phyloP scores from a whole-genome alignment of 2,888 invertebrate genomes.

The Chrysolina haemoptera region DNA sequence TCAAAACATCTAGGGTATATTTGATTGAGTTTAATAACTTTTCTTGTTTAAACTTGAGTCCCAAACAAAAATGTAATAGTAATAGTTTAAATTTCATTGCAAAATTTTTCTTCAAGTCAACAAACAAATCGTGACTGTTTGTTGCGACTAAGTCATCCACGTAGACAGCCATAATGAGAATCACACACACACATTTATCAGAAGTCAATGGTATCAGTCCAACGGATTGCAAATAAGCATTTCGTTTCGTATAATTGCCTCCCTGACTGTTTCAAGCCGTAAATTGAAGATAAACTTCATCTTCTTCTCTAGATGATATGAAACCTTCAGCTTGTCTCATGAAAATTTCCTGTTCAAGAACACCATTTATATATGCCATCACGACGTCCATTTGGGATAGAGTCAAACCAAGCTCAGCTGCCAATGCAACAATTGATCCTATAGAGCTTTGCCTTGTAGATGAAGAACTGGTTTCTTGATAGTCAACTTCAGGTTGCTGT shows the following conservation, averaged over 20 bases:
- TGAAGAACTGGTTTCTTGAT: slow-evolving; percentile 18
- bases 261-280: too few species aligned
- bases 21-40: not conserved
- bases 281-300: slow-evolving; percentile 20
- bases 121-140: not conserved
- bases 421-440: not conserved
- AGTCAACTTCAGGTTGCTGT: slow-evolving; percentile 26
- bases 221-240: too few species aligned
- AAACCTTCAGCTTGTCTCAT: slow-evolving; percentile 41
- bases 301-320: slow-evolving; percentile 11
- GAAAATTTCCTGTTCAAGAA: slow-evolving; percentile 50
- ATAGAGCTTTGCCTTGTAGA: slow-evolving; percentile 27
- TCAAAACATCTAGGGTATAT: slow-evolving; percentile 2
- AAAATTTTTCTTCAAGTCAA: too few species aligned
- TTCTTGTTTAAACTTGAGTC: not conserved
- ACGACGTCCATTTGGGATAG: slow-evolving; percentile 27
- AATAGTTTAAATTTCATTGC: too few species aligned
- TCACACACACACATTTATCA: too few species aligned
- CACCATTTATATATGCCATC: slow-evolving; percentile 54
- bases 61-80: too few species aligned
- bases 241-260: too few species aligned
- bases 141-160: slow-evolving; percentile 1
- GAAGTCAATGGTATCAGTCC: too few species aligned
- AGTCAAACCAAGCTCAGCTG: slow-evolving; percentile 13
- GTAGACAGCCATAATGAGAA: slow-evolving; percentile 8